Evolutionary conservation across 1,140 invertebrate genomes (phyloP), one percentile per base, ranked within the genome.

Genomic region (Drosophila grimshawi): DNA sequence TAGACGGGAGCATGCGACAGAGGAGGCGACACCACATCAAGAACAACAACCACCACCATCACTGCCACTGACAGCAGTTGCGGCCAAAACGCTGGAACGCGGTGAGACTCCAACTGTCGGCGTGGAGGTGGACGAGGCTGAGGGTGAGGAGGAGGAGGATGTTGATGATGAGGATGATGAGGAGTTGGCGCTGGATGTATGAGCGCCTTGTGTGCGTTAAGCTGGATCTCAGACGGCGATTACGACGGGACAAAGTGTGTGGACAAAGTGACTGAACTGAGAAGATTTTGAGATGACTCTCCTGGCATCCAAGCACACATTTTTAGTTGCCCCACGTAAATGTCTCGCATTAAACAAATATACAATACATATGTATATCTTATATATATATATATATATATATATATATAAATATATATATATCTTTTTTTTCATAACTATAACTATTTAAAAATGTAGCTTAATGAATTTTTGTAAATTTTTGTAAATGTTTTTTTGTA

Each of bases 401-500:
- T 61, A 19, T 19, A 43, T 62, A 45, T 29, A 19, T 19, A 43
- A 59, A 45, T 29, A 60, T n/a, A 56, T 60, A 37, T 27, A 77
- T 48, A 41, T 56, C 57, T 67, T 66, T 72, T 66, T 39, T 64
- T 8, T 11, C 7, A 6, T 37, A 71, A 46, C 30, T 60, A n/a
- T 43, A 71, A 75, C 66, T 75, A 70, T 70, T 70, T 75, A 70
- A 74, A 60, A 56, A 45, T n/a, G 10, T 88, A 88, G 80, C 46
- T 45, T 73, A 71, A 76, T 2, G 49, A 71, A 67, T 61, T 86
- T 72, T 86, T 86, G 82, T 86, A 86, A 57, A 86, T 86, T 86
- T 88, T 86, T 86, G 82, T 86, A 86, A 86, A 86, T 86, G 67
- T 86, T 86, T 86, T 86, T 86, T 88, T 86, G 82, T 86, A 86